Conservation (phyloP, 2,888 invertebrate species). For the Apantesis nais region DNA sequence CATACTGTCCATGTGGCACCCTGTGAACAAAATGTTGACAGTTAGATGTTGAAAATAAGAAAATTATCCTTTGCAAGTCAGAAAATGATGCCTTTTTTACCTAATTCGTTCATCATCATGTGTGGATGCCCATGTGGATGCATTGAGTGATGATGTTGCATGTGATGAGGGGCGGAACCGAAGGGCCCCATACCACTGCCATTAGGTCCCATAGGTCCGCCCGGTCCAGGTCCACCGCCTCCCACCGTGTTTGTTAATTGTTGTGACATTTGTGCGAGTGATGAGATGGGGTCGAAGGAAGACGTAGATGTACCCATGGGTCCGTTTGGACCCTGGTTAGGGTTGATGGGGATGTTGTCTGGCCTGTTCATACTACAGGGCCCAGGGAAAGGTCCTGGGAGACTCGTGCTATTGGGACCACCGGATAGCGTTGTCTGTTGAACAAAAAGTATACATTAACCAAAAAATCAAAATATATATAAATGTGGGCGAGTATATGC, state of each 20-base stretch:
- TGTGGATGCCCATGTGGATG: conserved; percentile 81
- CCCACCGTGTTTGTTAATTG: conserved; percentile 92
- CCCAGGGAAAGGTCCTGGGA: conserved; percentile 83
- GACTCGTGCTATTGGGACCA: conserved; percentile 78
- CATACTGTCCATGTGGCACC: conserved; percentile 84
- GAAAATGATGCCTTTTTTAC: conserved; percentile 52
- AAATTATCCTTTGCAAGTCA: neutral
- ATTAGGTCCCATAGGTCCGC: conserved; percentile 73
- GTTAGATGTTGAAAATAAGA: neutral
- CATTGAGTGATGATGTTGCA: conserved; percentile 81
- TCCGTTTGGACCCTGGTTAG: conserved; percentile 83
- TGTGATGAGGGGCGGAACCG: conserved; percentile 75
- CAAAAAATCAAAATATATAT: neutral
- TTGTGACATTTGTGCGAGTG: conserved; percentile 97
- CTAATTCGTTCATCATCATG: conserved; percentile 84
- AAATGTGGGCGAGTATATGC: neutral
- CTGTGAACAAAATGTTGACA: conserved; percentile 47
- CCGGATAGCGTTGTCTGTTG: conserved; percentile 78
- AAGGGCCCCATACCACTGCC: conserved; percentile 74
- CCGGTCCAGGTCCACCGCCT: conserved; percentile 70
- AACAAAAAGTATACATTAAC: conserved; percentile 2
- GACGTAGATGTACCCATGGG: conserved; percentile 83
- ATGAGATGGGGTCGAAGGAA: conserved; percentile 96
- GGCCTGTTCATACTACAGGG: conserved; percentile 80
- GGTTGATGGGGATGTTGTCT: conserved; percentile 81